phyloP scores from a whole-genome alignment of 2,888 invertebrate species.

The Melipona bicolor region DNA sequence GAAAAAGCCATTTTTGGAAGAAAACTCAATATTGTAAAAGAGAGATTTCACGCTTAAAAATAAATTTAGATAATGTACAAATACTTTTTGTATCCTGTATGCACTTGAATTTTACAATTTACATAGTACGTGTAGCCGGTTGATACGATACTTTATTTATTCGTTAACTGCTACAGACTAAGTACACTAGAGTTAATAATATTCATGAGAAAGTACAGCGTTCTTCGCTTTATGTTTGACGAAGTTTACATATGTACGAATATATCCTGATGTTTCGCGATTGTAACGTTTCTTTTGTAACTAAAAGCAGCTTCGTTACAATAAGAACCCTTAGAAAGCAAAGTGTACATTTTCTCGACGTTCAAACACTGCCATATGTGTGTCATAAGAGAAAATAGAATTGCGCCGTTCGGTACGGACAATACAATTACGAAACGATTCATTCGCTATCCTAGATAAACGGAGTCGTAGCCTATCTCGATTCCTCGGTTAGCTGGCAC shows the following conservation, averaged over 20 bases:
- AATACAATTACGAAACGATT: constrained; percentile 41
- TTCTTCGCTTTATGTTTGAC: not conserved
- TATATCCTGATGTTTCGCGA: not conserved
- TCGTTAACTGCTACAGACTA: constrained; percentile 23
- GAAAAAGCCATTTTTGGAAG: too few species aligned
- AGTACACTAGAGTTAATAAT: constrained; percentile 21
- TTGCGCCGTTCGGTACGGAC: constrained; percentile 18
- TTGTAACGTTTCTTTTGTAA: constrained; percentile 18
- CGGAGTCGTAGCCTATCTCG: not conserved
- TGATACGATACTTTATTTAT: not conserved
- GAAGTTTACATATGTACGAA: too few species aligned
- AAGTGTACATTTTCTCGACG: constrained; percentile 28
- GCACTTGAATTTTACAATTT: constrained; percentile 28
- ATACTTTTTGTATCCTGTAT: too few species aligned
- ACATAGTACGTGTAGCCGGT: not conserved
- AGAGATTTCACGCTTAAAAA: too few species aligned
- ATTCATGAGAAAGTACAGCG: constrained; percentile 24
- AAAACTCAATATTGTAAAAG: too few species aligned
- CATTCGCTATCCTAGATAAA: not conserved
- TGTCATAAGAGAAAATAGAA: constrained; percentile 31
- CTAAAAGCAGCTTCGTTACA: constrained; percentile 27
- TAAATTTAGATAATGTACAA: too few species aligned
- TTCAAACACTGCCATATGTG: constrained; percentile 28
- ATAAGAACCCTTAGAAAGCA: constrained; percentile 17
- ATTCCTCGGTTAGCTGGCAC: not conserved